These are phyloP conservation scores for Tipula lateralis DNA, from an alignment of 2,888 invertebrate genomes.

Conservation along the genomic window DNA sequence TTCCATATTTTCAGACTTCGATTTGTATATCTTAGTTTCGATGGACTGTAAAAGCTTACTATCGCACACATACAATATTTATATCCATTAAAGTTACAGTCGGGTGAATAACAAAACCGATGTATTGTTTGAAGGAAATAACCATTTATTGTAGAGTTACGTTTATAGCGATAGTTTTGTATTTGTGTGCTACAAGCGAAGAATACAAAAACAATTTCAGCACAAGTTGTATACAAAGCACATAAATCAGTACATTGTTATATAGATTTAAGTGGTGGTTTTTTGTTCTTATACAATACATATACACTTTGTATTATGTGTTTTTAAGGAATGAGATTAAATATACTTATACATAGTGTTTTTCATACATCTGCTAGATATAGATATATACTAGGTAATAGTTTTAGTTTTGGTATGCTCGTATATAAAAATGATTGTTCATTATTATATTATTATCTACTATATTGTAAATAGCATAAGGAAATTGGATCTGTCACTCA, in stretches of 20 bases:
- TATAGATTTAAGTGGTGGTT: background rate
- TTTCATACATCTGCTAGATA: background rate
- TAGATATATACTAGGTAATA: no score
- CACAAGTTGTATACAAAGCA: background rate
- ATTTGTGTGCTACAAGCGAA: no score
- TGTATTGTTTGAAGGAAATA: background rate
- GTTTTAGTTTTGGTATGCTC: background rate
- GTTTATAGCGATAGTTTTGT: no score
- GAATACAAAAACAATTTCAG: no score
- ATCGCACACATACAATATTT: background rate
- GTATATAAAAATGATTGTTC: background rate
- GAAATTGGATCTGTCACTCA: background rate
- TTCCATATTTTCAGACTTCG: background rate
- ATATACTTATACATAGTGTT: background rate
- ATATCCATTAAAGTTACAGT: no score
- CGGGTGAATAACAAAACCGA: background rate
- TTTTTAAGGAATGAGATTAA: background rate
- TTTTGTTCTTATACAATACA: background rate
- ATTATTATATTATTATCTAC: background rate
- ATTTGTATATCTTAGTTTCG: background rate
- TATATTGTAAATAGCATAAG: background rate
- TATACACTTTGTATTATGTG: no score
- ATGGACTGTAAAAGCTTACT: background rate
- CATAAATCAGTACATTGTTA: background rate
- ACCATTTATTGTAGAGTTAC: background rate